Base-by-base conservation (phyloP, 2,888 invertebrate genomes). In the Drosophila nigricruria region DNA sequence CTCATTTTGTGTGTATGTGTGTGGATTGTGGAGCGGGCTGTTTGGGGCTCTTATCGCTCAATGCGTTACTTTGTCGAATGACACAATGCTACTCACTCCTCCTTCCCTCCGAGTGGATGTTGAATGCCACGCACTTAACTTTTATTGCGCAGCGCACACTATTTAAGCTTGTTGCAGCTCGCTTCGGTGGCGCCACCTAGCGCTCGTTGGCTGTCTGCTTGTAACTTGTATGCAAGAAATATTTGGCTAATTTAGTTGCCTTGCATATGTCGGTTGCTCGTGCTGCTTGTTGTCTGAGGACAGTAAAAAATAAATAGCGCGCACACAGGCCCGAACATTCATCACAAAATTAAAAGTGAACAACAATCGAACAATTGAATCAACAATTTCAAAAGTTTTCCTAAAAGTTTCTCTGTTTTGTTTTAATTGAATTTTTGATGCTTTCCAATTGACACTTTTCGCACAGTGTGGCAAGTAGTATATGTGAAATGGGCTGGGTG, bases 61-160 rank as follows among this genome's bases (percentile, higher is more conserved):
- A 61, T 70, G 73, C 75, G 79, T 79, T 79, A 75, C 79, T 79
- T 79, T 78, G 79, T 72, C 71, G 30, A 78, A 78, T 70, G 58
- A 64, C 57, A 58, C 67, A 57, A 66, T 61, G 56, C 66, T 61
- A 69, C 64, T 72, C 52, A 50, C 57, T 61, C 32, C 32, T n/a
- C n/a, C n/a, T n/a, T 45, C 53, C 62, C 52, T 36, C 18, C 40
- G 57, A 76, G 70, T 69, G 75, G 66, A 68, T 80, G 70, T 77
- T 75, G 73, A 82, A 77, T 79, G 77, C 69, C 77, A 70, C 72
- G 57, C 81, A 82, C 78, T 81, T 79, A 71, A 68, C 70, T 82
- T 77, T 82, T 79, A 70, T 82, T 71, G 81, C 71, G 69, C 59
- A 73, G 61, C 78, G 68, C 69, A 66, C 68, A 66, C 71, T 69